A percentile compares a stretch with the other conserved stretches of the same genome.
Conservation (phyloP, 2,888 invertebrate species). For the Palloptera scutellata region DNA sequence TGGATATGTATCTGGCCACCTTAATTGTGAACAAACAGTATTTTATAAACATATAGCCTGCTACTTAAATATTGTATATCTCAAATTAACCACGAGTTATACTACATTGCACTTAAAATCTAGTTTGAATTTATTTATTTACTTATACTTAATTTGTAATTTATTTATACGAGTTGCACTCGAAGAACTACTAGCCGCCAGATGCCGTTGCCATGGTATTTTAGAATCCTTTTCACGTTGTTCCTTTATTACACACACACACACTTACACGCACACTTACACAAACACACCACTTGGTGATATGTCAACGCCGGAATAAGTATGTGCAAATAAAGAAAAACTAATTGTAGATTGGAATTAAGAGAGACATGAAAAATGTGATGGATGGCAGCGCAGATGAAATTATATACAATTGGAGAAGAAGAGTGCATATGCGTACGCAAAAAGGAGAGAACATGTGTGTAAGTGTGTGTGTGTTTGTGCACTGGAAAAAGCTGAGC, state of each 20-base stretch:
- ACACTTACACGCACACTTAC: no score
- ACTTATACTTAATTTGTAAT: no score
- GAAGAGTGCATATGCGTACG: background rate
- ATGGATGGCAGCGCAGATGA: no score
- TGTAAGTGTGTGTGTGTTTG: background rate
- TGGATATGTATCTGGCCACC: no score
- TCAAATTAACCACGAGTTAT: no score
- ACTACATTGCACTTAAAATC: no score
- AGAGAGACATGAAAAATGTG: background rate
- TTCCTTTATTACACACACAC: no score
- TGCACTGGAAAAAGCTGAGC: background rate
- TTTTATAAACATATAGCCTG: no score
- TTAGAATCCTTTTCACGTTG: background rate
- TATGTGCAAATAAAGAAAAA: background rate
- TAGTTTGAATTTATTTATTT: no score
- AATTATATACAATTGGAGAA: slow-evolving; percentile 1
- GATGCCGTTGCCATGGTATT: slow-evolving; percentile 24
- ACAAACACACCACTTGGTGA: background rate
- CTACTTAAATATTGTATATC: no score
- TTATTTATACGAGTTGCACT: background rate
- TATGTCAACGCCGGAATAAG: background rate
- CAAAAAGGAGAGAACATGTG: background rate
- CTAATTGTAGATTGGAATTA: background rate
- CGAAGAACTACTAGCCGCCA: slow-evolving; percentile 11
- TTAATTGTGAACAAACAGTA: no score